These are phyloP conservation scores for Polypterus senegalus DNA, from an alignment of 2,113 vertebrate genomes.

Conservation along the genomic window DNA sequence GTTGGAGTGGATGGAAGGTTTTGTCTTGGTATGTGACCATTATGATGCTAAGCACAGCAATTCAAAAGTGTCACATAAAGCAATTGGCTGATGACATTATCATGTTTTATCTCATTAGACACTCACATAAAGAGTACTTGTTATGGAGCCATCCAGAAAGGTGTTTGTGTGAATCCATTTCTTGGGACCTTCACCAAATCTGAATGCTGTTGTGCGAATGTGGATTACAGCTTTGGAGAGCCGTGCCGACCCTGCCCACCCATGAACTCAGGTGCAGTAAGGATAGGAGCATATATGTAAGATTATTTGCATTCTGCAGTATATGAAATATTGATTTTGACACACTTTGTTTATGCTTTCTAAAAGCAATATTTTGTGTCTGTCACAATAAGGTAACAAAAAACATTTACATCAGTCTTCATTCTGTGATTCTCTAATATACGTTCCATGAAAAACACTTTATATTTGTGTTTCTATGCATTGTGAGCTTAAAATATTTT, in stretches of 20 bases:
- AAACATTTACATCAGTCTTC: no score
- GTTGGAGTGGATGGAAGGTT: slow-evolving; percentile 29
- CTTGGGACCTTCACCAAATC: slow-evolving; percentile 57
- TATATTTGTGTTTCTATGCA: no score
- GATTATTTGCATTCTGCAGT: background rate
- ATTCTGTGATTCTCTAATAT: no score
- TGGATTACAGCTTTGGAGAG: slow-evolving; percentile 55
- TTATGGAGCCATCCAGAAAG: slow-evolving; percentile 51
- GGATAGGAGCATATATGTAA: background rate
- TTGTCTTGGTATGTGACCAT: background rate
- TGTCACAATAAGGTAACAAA: no score
- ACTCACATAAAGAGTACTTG: slow-evolving; percentile 61
- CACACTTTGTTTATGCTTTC: no score
- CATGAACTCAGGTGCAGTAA: slow-evolving; percentile 43
- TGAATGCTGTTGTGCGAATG: slow-evolving; percentile 56
- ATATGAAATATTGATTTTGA: background rate
- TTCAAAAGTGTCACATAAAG: background rate
- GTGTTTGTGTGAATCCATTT: slow-evolving; percentile 44
- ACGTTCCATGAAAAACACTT: no score
- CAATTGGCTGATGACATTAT: background rate
- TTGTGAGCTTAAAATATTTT: no score
- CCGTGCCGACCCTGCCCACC: slow-evolving; percentile 53
- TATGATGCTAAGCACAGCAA: background rate
- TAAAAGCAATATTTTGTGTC: no score
- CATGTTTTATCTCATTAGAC: slow-evolving; percentile 27